Percentiles rank a stretch among this genome's conserved stretches.
phyloP scores from a whole-genome alignment of 2,113 vertebrate genomes.

The Platanista minor region DNA sequence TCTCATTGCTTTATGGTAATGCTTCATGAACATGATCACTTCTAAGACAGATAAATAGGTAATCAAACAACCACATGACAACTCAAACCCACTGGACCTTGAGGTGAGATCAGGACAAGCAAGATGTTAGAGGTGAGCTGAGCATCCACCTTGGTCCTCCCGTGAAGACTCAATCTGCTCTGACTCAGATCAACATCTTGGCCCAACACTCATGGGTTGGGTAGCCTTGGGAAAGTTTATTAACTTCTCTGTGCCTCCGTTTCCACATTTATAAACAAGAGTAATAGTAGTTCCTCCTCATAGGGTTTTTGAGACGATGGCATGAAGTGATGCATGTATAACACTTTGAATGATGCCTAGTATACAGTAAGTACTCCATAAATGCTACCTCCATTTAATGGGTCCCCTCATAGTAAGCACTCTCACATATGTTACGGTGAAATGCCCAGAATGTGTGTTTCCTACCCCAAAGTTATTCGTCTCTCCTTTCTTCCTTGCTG shows the following conservation, averaged over 20 bases:
- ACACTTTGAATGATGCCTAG: background rate
- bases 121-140: background rate
- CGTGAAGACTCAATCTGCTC: background rate
- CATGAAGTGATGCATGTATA: background rate
- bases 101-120: background rate
- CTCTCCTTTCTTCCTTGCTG: background rate
- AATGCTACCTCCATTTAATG: background rate
- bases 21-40: background rate
- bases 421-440: too few species aligned
- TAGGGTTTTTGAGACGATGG: background rate
- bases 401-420: accelerated
- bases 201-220: background rate
- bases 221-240: background rate
- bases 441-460: background rate
- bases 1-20: background rate
- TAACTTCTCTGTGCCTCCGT: background rate
- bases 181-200: background rate
- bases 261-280: background rate
- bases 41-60: background rate
- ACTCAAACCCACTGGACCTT: background rate
- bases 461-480: background rate
- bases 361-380: background rate
- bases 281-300: background rate
- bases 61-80: background rate
- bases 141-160: background rate